Percentiles rank a stretch among this genome's conserved stretches.
These are phyloP conservation scores for Drosophila atripex DNA, from an alignment of 2,888 invertebrate genomes.

Conservation along the genomic window DNA sequence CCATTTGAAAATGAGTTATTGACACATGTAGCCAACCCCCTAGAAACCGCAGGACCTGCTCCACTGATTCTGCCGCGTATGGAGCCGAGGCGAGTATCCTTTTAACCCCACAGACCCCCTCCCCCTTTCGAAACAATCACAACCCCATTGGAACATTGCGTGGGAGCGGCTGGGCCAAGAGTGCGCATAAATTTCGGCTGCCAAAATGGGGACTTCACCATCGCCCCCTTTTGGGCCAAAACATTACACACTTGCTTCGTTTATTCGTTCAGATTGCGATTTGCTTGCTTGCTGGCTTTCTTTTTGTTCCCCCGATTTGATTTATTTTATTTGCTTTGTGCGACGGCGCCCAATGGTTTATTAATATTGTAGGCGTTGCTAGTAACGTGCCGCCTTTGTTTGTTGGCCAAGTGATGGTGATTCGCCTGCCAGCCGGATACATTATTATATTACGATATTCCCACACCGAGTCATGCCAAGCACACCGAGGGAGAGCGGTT, in stretches of 20 bases:
- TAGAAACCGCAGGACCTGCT: conserved; percentile 45
- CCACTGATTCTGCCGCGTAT: neutral
- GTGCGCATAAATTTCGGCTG: conserved; percentile 69
- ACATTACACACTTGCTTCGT: conserved; percentile 59
- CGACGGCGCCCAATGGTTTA: conserved; percentile 78
- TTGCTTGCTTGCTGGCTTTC: conserved; percentile 69
- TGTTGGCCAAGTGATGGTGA: conserved; percentile 46
- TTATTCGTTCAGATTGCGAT: conserved; percentile 60
- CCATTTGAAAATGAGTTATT: conserved; percentile 80
- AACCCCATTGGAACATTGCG: conserved; percentile 34
- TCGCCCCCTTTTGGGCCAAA: neutral
- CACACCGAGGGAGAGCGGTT: conserved; percentile 51
- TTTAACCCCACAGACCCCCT: conserved; percentile 8
- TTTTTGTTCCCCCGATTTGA: conserved; percentile 67
- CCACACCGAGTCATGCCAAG: conserved; percentile 45
- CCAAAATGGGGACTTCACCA: conserved; percentile 44
- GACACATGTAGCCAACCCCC: conserved; percentile 71
- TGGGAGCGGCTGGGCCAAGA: conserved; percentile 60
- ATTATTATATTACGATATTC: conserved; percentile 43
- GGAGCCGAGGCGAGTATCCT: neutral
- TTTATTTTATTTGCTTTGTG: conserved; percentile 83
- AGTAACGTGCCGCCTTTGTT: conserved; percentile 62
- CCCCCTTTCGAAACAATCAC: conserved; percentile 26
- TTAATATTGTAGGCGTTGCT: conserved; percentile 78
- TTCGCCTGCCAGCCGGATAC: conserved; percentile 52